Base-by-base conservation (phyloP, 2,888 invertebrate species). In the Ormyrus rosae region DNA sequence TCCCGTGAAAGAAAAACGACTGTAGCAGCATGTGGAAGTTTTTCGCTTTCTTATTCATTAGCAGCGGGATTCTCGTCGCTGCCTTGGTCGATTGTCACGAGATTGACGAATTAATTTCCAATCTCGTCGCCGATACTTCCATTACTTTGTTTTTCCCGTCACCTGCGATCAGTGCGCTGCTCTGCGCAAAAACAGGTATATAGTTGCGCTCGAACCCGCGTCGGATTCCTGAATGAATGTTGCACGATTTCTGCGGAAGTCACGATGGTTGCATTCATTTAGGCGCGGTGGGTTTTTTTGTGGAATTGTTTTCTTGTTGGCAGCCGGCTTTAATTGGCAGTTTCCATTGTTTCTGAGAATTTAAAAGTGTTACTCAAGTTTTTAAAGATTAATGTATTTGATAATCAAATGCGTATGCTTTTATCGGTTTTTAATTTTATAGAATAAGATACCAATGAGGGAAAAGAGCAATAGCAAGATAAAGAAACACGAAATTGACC, bases 41-140 rank as follows among this genome's bases (percentile, higher is more conserved):
- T 61, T 75, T 67, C 10, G 11, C 63, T n/a, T 13, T 64, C 1
- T 45, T 77, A 45, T 53, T 74, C 9, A 50, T 78, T 58, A 13
- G 6, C n/a, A 50, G 34, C 7, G 46, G 10, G 13, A 45, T 53
- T 0, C 13, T 50, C 48, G 60, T 2, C 11, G 10, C 13, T 48
- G 11, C 6, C 7, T n/a, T 48, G 5, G 68, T 60, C 34, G 11
- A 61, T 70, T 58, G 76, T 34, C 69, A 67, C 45, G 71, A 75
- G 55, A 78, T 80, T 51, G 75, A 78, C 53, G 75, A 70, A 68
- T 63, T n/a, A 50, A 72, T 74, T 63, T 61, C 64, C 50, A 63
- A 75, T 46, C 74, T 82, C 60, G 56, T 82, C n/a, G 80, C 34
- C n/a, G 64, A 80, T 6, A 61, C 53, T 71, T 67, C 74, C 11